Evolutionary conservation across 2,888 invertebrate species (phyloP).

Genomic region (Folsomia candida): DNA sequence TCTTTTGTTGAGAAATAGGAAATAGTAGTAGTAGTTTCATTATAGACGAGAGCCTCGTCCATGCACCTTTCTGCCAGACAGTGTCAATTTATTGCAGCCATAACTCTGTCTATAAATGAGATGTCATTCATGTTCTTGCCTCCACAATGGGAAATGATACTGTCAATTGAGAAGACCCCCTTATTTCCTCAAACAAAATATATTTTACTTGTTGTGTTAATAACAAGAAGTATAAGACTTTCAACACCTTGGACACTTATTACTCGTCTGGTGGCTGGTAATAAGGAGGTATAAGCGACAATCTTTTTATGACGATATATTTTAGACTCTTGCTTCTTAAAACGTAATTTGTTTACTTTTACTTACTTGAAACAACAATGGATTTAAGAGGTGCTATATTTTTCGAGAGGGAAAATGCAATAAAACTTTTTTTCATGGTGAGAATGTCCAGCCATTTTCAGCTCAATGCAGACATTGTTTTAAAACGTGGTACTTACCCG

Average conservation of each 20-base stretch:
- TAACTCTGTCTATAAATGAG: slow-evolving; percentile 9
- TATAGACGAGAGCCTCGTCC: neutral
- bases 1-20: neutral
- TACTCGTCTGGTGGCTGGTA: too few relatives aligned
- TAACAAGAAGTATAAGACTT: too few relatives aligned
- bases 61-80: neutral
- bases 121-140: slow-evolving; percentile 5
- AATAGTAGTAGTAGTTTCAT: neutral
- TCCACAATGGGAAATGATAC: neutral
- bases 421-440: too few relatives aligned
- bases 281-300: too few relatives aligned
- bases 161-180: neutral
- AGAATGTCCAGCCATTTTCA: too few relatives aligned
- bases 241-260: too few relatives aligned
- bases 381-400: slow-evolving; percentile 8
- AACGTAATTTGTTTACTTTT: too few relatives aligned
- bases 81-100: slow-evolving; percentile 8
- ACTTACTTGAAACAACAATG: neutral
- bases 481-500: too few relatives aligned
- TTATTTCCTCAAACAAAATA: neutral
- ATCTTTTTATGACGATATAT: too few relatives aligned
- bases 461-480: too few relatives aligned
- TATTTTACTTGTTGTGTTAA: too few relatives aligned
- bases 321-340: too few relatives aligned
- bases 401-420: slow-evolving; percentile 1